Evolutionary conservation across 2,113 vertebrate species (phyloP).

Genomic region (Ictalurus punctatus): DNA sequence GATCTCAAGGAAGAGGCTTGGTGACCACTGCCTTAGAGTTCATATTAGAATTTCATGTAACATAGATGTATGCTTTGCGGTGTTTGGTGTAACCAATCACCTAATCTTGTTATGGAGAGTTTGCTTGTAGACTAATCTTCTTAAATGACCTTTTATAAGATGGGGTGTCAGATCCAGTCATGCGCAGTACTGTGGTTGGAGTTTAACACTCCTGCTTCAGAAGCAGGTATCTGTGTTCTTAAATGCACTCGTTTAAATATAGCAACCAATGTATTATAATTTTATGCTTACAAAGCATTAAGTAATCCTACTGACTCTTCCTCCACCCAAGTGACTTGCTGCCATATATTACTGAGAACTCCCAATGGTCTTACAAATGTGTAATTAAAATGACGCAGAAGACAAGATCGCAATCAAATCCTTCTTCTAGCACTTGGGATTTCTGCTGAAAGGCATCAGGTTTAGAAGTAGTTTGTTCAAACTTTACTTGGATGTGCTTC

Average conservation of each 20-base stretch:
- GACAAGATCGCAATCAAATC: neutral
- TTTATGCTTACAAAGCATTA: neutral
- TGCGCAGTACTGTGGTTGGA: neutral
- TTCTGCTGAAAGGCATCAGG: neutral
- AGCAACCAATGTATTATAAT: neutral
- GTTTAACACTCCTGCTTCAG: neutral
- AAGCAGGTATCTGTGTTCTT: neutral
- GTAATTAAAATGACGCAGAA: neutral
- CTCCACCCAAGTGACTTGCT: neutral
- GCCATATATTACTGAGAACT: neutral
- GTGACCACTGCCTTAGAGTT: neutral
- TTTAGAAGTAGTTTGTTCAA: constrained; percentile 2
- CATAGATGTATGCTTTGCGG: neutral
- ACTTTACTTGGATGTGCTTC: neutral
- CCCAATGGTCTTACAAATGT: neutral
- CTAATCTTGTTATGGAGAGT: neutral
- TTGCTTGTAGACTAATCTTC: neutral
- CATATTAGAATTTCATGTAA: neutral
- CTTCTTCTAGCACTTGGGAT: neutral
- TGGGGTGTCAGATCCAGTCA: neutral
- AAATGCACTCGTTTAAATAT: neutral
- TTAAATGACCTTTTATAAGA: neutral
- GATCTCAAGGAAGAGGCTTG: too few relatives aligned
- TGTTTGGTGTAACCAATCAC: neutral
- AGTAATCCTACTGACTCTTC: neutral